These are phyloP conservation scores for Electrophaes corylata DNA, from an alignment of 2,888 invertebrate species.

Conservation along the genomic window DNA sequence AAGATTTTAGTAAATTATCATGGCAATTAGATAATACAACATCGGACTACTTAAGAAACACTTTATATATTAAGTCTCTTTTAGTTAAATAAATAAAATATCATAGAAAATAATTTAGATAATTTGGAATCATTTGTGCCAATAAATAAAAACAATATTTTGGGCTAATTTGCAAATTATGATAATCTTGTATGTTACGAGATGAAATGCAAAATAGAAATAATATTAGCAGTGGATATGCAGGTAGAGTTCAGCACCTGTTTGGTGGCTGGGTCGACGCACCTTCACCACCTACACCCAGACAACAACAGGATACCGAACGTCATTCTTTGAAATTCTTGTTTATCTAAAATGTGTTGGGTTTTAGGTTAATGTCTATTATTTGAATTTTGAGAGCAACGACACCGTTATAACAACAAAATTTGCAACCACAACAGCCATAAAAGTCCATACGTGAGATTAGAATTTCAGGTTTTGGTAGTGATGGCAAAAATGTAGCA, in stretches of 20 bases:
- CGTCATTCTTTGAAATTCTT: conserved; percentile 21
- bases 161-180: not conserved
- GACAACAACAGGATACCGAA: conserved; percentile 22
- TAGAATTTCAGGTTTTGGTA: conserved; percentile 30
- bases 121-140: not conserved
- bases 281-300: conserved; percentile 14
- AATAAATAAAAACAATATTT: not conserved
- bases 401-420: conserved; percentile 33
- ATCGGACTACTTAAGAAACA: not conserved
- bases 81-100: not conserved
- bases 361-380: conserved; percentile 40
- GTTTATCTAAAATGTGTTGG: conserved; percentile 24
- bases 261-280: conserved; percentile 1
- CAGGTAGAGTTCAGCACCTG: conserved; percentile 9
- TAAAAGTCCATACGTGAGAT: conserved; percentile 24
- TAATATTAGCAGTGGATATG: not conserved
- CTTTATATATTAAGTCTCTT: not conserved
- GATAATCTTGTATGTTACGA: conserved; percentile 23
- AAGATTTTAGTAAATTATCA: not conserved
- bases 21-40: not conserved
- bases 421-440: conserved; percentile 33
- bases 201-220: conserved; percentile 6
- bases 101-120: not conserved
- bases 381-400: conserved; percentile 38
- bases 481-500: conserved; percentile 19